A percentile compares a stretch with the other conserved stretches of the same genome.
Conservation (phyloP, 2,888 invertebrate genomes). For the Eulithis prunata region DNA sequence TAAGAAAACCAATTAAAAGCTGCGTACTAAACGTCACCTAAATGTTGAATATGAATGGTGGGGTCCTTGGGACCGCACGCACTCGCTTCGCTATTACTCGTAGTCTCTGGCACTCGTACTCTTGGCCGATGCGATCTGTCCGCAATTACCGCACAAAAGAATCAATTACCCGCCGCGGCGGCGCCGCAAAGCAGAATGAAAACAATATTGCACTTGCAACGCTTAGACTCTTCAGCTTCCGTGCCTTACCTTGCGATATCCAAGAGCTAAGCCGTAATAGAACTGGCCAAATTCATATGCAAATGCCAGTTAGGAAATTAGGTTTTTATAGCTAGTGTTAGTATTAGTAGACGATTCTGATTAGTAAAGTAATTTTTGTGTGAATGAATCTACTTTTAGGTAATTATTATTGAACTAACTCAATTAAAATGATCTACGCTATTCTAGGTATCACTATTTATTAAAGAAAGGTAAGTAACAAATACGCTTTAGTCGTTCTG, state of each 20-base stretch:
- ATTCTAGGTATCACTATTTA: too few species aligned
- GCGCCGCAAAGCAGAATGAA: constrained; percentile 61
- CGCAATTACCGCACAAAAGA: constrained; percentile 78
- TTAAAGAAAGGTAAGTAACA: too few species aligned
- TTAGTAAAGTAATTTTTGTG: too few species aligned
- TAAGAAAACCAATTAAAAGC: constrained; percentile 67
- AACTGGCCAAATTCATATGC: constrained; percentile 35
- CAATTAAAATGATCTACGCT: too few species aligned
- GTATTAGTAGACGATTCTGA: too few species aligned
- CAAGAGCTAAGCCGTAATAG: constrained; percentile 45
- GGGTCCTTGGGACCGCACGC: constrained; percentile 43
- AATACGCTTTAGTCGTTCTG: too few species aligned
- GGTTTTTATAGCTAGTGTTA: too few species aligned
- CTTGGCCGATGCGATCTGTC: constrained; percentile 62
- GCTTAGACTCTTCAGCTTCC: constrained; percentile 70
- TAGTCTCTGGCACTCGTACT: constrained; percentile 5
- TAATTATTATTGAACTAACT: too few species aligned
- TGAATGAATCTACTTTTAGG: too few species aligned
- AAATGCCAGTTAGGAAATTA: too few species aligned
- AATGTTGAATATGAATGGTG: constrained; percentile 65
- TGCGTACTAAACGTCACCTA: constrained; percentile 61
- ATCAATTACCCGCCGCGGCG: constrained; percentile 71
- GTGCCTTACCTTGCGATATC: constrained; percentile 59
- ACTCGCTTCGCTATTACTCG: constrained; percentile 39
- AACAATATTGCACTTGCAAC: constrained; percentile 71